phyloP scores from a whole-genome alignment of 2,797 vertebrate genomes.

The Pipistrellus kuhlii region DNA sequence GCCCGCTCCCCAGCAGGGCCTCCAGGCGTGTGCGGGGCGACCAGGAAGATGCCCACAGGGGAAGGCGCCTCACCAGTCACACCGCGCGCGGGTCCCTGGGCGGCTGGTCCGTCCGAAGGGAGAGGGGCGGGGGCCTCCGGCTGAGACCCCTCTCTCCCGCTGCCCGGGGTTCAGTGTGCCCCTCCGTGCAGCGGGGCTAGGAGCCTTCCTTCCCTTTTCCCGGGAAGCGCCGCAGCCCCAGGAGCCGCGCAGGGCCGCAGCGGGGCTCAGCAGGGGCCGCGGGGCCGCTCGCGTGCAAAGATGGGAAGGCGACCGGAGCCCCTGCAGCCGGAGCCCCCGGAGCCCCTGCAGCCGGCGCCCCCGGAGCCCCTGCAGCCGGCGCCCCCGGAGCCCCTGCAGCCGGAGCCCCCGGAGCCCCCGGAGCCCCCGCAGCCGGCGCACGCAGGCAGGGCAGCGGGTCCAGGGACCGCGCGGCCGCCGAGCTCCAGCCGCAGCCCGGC shows the following conservation, averaged over 20 bases:
- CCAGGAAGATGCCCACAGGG: not conserved
- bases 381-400: not conserved
- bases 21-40: not conserved
- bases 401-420: not conserved
- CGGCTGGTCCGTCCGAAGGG: not conserved
- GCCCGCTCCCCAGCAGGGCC: not conserved
- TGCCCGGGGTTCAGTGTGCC: not conserved
- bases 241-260: not conserved
- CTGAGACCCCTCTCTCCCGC: not conserved
- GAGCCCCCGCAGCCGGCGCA: not conserved
- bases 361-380: not conserved
- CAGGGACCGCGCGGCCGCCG: not conserved
- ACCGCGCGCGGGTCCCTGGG: not conserved
- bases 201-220: not conserved
- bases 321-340: not conserved
- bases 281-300: not conserved
- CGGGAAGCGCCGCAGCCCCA: not conserved
- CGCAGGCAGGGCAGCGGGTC: not conserved
- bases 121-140: not conserved
- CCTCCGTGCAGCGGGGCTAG: constrained; percentile 40
- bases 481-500: not conserved
- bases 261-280: not conserved
- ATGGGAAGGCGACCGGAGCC: not conserved
- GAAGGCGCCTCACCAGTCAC: not conserved
- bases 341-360: not conserved